Percentiles rank a stretch among this genome's conserved stretches.
Conservation (phyloP, 2,888 invertebrate species). For the Amiota communis region DNA sequence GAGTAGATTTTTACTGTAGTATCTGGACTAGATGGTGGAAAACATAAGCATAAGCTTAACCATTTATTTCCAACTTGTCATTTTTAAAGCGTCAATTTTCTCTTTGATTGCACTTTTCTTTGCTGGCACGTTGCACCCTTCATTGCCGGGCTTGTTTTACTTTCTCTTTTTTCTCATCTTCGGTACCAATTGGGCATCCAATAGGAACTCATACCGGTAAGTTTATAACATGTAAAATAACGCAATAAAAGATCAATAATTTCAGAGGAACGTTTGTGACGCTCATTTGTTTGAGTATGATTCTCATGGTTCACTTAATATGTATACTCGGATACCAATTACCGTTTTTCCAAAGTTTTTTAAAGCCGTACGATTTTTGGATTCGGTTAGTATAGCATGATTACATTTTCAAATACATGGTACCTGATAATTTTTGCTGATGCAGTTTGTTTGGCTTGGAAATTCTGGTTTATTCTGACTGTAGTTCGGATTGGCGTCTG, state of each 20-base stretch:
- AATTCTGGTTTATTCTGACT: conserved; percentile 74
- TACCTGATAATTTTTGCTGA: not conserved
- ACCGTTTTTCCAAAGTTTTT: conserved; percentile 37
- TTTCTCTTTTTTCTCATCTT: conserved; percentile 86
- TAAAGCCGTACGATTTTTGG: conserved; percentile 41
- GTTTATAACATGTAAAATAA: conserved; percentile 33
- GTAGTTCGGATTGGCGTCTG: conserved; percentile 76
- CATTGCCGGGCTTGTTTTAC: conserved; percentile 85
- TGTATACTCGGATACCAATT: conserved; percentile 46
- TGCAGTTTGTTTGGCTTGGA: conserved; percentile 85
- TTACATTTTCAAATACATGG: not conserved
- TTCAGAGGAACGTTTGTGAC: conserved; percentile 38
- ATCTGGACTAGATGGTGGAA: not conserved
- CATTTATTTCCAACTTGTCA: not conserved
- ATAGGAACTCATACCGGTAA: conserved; percentile 30
- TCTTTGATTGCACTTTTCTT: conserved; percentile 45
- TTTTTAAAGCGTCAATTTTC: conserved; percentile 50
- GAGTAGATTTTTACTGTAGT: conserved; percentile 25
- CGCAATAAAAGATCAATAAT: not conserved
- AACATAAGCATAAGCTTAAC: no score
- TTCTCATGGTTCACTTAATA: conserved; percentile 42
- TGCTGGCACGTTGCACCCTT: conserved; percentile 80
- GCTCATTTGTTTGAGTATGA: conserved; percentile 34
- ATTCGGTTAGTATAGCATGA: conserved; percentile 42
- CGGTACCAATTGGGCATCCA: conserved; percentile 85